Evolutionary conservation across 2,888 invertebrate genomes (phyloP), one percentile per base, ranked within the genome.

Genomic region (Sericinus montela): DNA sequence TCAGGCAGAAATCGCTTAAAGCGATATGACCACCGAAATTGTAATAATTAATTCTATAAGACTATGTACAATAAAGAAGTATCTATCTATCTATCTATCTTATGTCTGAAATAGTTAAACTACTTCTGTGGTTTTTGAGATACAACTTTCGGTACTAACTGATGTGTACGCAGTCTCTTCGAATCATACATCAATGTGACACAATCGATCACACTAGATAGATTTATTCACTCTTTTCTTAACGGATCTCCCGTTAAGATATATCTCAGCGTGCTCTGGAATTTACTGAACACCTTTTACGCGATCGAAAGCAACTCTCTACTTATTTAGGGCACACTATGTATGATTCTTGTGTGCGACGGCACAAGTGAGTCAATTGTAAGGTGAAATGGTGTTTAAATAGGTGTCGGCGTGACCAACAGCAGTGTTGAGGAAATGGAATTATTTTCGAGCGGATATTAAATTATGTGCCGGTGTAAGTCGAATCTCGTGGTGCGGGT

Each of bases 381-480:
- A 41, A 43, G 47, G 30, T 52, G 46, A 48, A 54, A 45, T 45
- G 28, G 36, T 38, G 46, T 49, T 50, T 44, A 45, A 46, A 54
- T 48, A 45, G 44, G 34, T 54, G 46, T 46, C 53, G 51, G 30
- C 38, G 62, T 61, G 61, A 68, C 29, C 19, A 28, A 41, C 41
- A 35, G 25, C 30, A 29, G 29, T 59, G 65, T 65, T 59, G 72
- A 80, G 81, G 83, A 82, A 84, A 80, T 82, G 65, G 70, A 76
- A 80, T 81, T 81, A 82, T 75, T 76, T 80, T 78, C 58, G 77
- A 72, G 72, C 88, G 88, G 88, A 88, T 87, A 86, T 88, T 87
- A 83, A 87, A 87, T 88, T 87, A 88, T 81, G 45, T 70, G 67
- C 63, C 74, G 73, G 77, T 77, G 72, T 73, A 69, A 69, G 71